Evolutionary conservation across 2,797 vertebrate genomes (phyloP).

Genomic region (Pygocentrus nattereri): DNA sequence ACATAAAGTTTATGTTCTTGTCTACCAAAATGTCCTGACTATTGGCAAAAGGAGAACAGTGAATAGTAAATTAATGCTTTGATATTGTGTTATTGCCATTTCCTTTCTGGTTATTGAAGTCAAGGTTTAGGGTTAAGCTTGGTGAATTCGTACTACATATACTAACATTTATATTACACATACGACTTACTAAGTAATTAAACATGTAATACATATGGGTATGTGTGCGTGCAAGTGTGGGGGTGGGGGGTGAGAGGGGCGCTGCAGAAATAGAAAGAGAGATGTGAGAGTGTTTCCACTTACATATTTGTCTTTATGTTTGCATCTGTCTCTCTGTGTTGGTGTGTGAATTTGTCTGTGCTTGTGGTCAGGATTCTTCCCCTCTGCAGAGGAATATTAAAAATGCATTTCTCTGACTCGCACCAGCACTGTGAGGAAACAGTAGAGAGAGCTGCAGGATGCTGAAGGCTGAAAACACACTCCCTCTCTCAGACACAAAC

Average conservation of each 20-base stretch:
- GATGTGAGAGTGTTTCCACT: not conserved
- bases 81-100: too few relatives aligned
- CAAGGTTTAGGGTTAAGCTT: too few relatives aligned
- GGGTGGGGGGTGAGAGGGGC: not conserved
- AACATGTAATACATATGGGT: too few relatives aligned
- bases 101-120: too few relatives aligned
- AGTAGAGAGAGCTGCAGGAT: not conserved
- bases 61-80: too few relatives aligned
- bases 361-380: slow-evolving; percentile 27
- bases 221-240: not conserved
- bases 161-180: too few relatives aligned
- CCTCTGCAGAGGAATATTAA: slow-evolving; percentile 42
- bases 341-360: not conserved
- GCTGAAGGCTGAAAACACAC: slow-evolving; percentile 18
- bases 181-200: too few relatives aligned
- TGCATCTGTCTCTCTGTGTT: not conserved
- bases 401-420: slow-evolving; percentile 32
- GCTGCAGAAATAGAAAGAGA: not conserved
- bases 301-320: not conserved
- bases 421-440: slow-evolving; percentile 15
- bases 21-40: too few relatives aligned
- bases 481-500: slow-evolving; percentile 10
- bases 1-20: too few relatives aligned
- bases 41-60: too few relatives aligned
- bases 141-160: too few relatives aligned